Evolutionary conservation across 2,797 vertebrate species (phyloP).

Genomic region (Acanthornis magna): DNA sequence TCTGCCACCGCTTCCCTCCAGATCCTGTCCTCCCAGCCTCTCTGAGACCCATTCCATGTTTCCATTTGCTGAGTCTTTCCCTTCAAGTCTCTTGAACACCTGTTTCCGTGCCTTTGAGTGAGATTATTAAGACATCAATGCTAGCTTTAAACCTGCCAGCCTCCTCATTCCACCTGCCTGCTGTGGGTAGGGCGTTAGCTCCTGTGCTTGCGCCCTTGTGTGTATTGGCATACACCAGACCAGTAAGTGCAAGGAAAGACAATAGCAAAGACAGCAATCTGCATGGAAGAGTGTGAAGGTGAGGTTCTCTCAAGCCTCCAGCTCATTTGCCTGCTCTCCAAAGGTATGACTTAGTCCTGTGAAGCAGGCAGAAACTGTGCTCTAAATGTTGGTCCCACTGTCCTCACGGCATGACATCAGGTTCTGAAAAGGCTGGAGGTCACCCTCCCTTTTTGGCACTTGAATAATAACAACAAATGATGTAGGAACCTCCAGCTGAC

Average conservation of each 20-base stretch:
- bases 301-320: neutral
- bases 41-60: neutral
- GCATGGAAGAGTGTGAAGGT: neutral
- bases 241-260: neutral
- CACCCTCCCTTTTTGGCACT: neutral
- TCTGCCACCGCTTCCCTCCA: neutral
- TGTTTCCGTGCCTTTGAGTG: neutral
- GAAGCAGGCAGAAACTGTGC: neutral
- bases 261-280: neutral
- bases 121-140: neutral
- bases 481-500: neutral
- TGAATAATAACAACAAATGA: neutral
- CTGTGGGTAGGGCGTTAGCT: neutral
- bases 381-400: neutral
- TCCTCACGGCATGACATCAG: neutral
- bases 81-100: neutral
- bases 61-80: neutral
- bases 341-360: neutral
- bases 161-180: neutral
- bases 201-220: neutral
- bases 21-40: neutral
- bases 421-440: neutral
- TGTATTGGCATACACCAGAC: fast-evolving
- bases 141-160: neutral
- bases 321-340: neutral